A percentile compares a stretch with the other conserved stretches of the same genome.
Conservation (phyloP, 35 echinoderm and acorn worm species). For the Lytechinus pictus region DNA sequence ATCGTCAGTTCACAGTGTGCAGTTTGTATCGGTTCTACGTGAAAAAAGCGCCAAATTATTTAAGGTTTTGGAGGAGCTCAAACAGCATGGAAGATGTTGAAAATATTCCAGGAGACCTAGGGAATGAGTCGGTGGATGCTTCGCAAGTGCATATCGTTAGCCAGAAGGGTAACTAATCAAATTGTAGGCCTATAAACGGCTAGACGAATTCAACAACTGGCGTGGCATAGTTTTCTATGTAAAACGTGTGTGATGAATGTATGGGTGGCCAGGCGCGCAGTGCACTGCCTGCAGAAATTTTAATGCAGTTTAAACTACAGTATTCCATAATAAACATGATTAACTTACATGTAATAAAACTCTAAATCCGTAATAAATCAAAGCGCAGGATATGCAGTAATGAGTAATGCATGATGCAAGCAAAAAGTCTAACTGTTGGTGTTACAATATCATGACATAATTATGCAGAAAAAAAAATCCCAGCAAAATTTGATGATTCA, state of each 20-base stretch:
- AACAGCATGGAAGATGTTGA: not conserved
- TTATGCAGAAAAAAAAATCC: no score
- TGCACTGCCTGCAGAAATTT: no score
- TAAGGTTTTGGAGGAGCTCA: not conserved
- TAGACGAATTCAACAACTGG: not conserved
- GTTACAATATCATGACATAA: no score
- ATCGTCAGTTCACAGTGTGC: not conserved
- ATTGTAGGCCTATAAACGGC: no score
- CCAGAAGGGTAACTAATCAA: not conserved
- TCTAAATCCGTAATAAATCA: no score
- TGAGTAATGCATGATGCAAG: no score
- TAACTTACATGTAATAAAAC: no score
- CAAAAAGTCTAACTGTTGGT: no score
- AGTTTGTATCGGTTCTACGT: not conserved
- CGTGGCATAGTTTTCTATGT: not conserved
- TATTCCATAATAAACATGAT: no score
- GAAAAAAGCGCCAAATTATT: not conserved
- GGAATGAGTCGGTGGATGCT: not conserved
- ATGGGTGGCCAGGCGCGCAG: conserved; percentile 10
- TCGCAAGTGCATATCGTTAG: conserved; percentile 27
- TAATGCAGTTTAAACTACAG: no score
- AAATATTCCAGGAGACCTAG: not conserved
- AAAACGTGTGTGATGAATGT: not conserved
- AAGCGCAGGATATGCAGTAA: no score
- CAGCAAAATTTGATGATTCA: no score